Conservation (phyloP, 2,888 invertebrate species). For the Alsophila aescularia region DNA sequence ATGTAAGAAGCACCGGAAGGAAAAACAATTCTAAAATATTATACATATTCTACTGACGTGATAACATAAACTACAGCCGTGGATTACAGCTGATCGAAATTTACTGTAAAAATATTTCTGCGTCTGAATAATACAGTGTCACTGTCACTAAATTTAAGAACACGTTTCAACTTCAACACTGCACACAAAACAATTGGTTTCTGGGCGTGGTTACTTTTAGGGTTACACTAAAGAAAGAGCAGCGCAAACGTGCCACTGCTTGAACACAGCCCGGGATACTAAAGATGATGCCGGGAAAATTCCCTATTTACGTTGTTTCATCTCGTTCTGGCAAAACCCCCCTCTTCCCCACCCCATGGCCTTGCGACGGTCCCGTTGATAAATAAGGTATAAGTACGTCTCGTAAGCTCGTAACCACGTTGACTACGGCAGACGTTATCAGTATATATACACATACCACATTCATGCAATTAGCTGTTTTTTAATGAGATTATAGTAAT, state of each 20-base stretch:
- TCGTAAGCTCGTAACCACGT: neutral
- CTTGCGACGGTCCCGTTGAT: neutral
- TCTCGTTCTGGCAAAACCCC: neutral
- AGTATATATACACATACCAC: no score
- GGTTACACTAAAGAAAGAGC: neutral
- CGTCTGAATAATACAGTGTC: neutral
- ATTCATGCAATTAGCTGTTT: no score
- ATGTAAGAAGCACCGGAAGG: no score
- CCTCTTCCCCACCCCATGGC: neutral
- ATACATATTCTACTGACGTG: no score
- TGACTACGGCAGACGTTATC: neutral
- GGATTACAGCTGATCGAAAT: no score
- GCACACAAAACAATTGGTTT: neutral
- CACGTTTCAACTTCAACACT: neutral
- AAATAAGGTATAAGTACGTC: neutral
- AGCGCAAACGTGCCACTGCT: neutral
- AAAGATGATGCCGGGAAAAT: slow-evolving; percentile 1
- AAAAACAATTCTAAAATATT: no score
- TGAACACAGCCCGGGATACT: neutral
- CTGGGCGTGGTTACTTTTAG: slow-evolving; percentile 3
- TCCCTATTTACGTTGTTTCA: neutral
- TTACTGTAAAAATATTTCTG: neutral
- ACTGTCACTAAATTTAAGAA: neutral
- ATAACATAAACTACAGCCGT: no score
- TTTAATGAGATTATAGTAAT: no score